Conservation (phyloP, 2,888 invertebrate species). For the Pterostichus niger region DNA sequence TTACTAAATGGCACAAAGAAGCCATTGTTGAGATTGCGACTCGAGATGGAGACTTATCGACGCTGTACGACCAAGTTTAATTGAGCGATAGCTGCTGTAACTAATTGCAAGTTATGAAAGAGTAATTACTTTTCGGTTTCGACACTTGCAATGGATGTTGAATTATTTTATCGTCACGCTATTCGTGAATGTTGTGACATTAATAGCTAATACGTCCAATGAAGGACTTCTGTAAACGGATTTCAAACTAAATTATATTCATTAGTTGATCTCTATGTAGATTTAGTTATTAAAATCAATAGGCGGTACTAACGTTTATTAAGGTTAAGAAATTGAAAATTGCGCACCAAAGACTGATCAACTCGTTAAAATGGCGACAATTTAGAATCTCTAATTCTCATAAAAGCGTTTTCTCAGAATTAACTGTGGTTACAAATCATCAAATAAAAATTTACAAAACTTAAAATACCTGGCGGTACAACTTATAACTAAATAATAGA, state of each 20-base stretch:
- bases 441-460: too few relatives aligned
- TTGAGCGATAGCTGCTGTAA: conserved; percentile 6
- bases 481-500: too few relatives aligned
- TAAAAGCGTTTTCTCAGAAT: too few relatives aligned
- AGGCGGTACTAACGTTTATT: too few relatives aligned
- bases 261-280: background rate
- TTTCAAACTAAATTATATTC: background rate
- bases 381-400: too few relatives aligned
- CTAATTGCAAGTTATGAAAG: conserved; percentile 10
- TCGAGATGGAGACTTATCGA: too few relatives aligned
- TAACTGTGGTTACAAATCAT: too few relatives aligned
- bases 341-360: too few relatives aligned
- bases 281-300: background rate
- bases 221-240: conserved; percentile 12
- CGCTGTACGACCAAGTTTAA: background rate
- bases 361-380: too few relatives aligned
- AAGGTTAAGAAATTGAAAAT: too few relatives aligned
- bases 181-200: conserved; percentile 15
- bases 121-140: conserved; percentile 7
- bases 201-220: conserved; percentile 1
- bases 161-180: conserved; percentile 19
- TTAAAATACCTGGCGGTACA: too few relatives aligned
- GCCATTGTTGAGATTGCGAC: background rate
- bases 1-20: conserved; percentile 10
- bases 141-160: background rate